Evolutionary conservation across 2,113 vertebrate species (phyloP), one percentile per base, ranked within the genome.

Genomic region (Macquaria australasica): DNA sequence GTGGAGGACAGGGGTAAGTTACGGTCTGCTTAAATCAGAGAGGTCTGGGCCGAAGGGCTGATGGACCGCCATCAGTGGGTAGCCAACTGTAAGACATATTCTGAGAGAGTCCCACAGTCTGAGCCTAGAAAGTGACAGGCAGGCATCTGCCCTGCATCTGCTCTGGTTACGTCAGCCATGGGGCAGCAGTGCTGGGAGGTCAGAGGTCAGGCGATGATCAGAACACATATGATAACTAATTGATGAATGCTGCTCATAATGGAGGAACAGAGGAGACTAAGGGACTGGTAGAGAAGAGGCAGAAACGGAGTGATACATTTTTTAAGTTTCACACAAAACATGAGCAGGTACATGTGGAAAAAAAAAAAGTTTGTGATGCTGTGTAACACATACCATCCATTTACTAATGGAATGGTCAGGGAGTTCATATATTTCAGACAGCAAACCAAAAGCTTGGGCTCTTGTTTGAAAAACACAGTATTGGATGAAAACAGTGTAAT

Each of bases 201-300:
- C 74, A 79, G 45, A 76, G 56, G 72, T 86, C 81, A 55, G 58
- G 63, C 6, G 10, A 37, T 39, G 60, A 70, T 84, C 45, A 74
- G 28, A 85, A 83, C 68, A 87, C 11, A 81, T 18, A 41, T 6
- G 37, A 83, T 82, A 67, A 89, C 71, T 82, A 76, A 87, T 11
- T 23, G 60, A 82, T 59, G 67, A 81, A 67, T 25, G 43, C 28
- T 62, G 73, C 72, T 77, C 43, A 39, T 14, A 34, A 11, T 12
- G n/a, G 18, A 77, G 23, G 7, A 53, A 3, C 16, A 66, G 21
- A 62, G n/a, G 28, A 37, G 41, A 56, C 8, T 0, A 8, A 43
- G 1, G 21, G 7, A 28, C 16, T 20, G 8, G 15, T 3, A 66
- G 34, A 70, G 8, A 60, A 70, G 8, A 60, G 12, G 63, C 28